Base-by-base conservation (phyloP, 2,113 vertebrate genomes). In the Naja naja region DNA sequence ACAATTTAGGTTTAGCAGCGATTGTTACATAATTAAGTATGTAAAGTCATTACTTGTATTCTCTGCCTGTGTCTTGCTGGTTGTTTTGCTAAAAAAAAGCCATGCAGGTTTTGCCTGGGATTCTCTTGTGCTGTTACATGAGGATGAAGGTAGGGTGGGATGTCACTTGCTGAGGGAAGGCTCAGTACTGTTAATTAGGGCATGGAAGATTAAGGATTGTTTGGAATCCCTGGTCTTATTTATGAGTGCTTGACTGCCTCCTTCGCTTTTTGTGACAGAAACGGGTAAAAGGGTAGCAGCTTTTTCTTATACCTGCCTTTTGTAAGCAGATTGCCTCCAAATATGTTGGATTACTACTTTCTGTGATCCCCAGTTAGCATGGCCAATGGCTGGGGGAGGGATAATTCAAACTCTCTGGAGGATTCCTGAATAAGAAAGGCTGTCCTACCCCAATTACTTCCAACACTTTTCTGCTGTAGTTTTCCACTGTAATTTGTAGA, bases 401-500 rank as follows among this genome's bases (percentile, higher is more conserved):
- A 39, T 39, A 81, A 81, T 81, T 81, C 74, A 81, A 81, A 81
- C 34, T 81, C 6, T 81, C 34, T 81, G 34, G 69, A 39, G 14
- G 34, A 39, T 81, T 39, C n/a, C 64, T 39, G 34, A 20, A 8
- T 81, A 39, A 39, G 34, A 81, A 39, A 81, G 69, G 69, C 69
- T 81, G 69, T 81, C 74, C 34, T 81, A 81, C 34, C 16, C 74
- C 23, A 52, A 3, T 49, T 90, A n/a, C 64, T 90, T 58, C 55
- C 90, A 86, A 88, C 87, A 85, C 91, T 97, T 96, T 97, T 97
- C 97, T 96, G 95, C 95, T 94, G 93, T 69, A 87, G 54, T 95
- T 93, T 97, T 97, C 97, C 97, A 97, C 97, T 97, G 2, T 98
- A 97, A 97, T 97, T 98, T 97, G 96, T 98, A 97, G 97, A 95